Evolutionary conservation across 1,140 invertebrate species (phyloP).

Genomic region (Ceratina australensis): DNA sequence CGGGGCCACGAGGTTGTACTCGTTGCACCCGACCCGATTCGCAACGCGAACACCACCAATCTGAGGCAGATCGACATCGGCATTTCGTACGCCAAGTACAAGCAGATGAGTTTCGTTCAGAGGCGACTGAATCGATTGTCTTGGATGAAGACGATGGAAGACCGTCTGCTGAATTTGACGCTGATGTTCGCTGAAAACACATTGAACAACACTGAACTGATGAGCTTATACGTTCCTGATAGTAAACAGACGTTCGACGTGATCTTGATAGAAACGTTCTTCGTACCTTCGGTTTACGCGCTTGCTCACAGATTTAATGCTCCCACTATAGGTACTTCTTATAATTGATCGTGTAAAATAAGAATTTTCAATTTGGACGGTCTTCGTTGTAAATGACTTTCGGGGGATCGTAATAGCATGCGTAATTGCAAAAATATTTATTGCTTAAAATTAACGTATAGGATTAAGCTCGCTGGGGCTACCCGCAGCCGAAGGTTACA

Average conservation of each 20-base stretch:
- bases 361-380: too few species aligned
- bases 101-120: background rate
- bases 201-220: slow-evolving; percentile 45
- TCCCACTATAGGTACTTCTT: slow-evolving; percentile 58
- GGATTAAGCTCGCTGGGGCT: slow-evolving; percentile 45
- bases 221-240: slow-evolving; percentile 50
- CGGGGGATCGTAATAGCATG: too few species aligned
- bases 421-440: background rate
- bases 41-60: slow-evolving; percentile 58
- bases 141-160: background rate
- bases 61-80: slow-evolving; percentile 58
- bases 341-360: too few species aligned
- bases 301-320: slow-evolving; percentile 59
- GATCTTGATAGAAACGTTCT: slow-evolving; percentile 47
- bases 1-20: slow-evolving; percentile 77
- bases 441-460: slow-evolving; percentile 2
- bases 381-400: too few species aligned
- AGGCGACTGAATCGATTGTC: background rate
- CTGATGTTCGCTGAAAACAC: background rate
- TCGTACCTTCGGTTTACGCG: slow-evolving; percentile 12
- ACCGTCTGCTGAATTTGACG: background rate
- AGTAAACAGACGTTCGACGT: slow-evolving; percentile 62
- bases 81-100: background rate
- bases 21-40: slow-evolving; percentile 69
- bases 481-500: background rate